Base-by-base conservation (phyloP, 2,888 invertebrate species). In the Stenodema calcarata region DNA sequence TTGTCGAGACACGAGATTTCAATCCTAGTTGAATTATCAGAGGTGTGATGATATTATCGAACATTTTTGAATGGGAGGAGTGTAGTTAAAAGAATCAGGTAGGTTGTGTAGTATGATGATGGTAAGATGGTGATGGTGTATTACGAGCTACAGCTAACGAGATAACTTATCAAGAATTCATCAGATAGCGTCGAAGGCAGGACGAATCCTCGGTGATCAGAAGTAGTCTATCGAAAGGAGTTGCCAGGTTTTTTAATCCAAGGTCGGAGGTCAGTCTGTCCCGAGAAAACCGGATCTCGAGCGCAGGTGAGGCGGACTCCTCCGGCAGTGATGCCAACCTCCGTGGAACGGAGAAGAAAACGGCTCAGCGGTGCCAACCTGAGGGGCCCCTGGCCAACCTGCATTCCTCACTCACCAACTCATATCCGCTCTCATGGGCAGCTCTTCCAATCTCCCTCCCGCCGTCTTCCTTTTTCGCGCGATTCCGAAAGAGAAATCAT, bases 231-330 rank as follows among this genome's bases (percentile, higher is more conserved):
- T 16, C n/a, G 16, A n/a, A 50, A 62, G 23, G 62, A 62, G 62
- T 62, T 23, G 62, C 62, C 62, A 62, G 41, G 73, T 73, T 73
- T 73, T n/a, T 82, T 28, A 62, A 42, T 42, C 82, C 82, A 82
- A 82, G 82, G 82, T 82, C 82, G 69, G 82, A 70, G 82, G 82
- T 82, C 82, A 82, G 82, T 30, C 62, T 80, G 62, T 18, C 41
- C 80, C 42, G 44, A 70, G 62, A 47, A n/a, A 82, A 82, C 82
- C 82, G 82, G 82, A 82, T 82, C 82, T 82, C 42, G 70, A 35
- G 62, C 82, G 82, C 54, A 62, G 82, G 62, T 69, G 69, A 69
- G 69, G 69, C 62, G 82, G 16, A 82, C 62, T 82, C 42, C 70
- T 62, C 69, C 16, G 23, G 41, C 82, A 82, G 82, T 9, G 41